Percentiles rank a stretch among this genome's conserved stretches.
Conservation (phyloP, 2,797 vertebrate species). For the Manis pentadactyla region DNA sequence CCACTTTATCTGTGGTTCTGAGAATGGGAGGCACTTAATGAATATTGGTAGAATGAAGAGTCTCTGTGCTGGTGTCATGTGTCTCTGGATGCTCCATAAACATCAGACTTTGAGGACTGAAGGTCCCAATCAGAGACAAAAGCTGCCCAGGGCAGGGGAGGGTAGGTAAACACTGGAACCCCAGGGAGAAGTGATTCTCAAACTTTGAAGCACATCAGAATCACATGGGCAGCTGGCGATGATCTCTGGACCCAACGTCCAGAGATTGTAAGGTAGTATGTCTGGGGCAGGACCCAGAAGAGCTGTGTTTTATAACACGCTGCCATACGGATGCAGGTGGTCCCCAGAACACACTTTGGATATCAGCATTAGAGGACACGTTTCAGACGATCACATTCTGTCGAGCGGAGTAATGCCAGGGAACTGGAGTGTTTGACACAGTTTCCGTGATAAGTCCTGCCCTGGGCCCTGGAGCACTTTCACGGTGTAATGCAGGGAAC, state of each 20-base stretch:
- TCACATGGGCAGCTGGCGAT: neutral
- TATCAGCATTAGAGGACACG: neutral
- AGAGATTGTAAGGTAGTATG: accelerated
- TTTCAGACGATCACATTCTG: neutral
- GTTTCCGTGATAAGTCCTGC: neutral
- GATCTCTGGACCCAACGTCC: too few relatives aligned
- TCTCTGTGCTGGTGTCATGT: neutral
- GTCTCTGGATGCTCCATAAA: neutral
- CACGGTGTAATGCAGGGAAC: slow-evolving; percentile 76
- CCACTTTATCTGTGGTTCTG: neutral
- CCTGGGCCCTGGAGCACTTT: neutral
- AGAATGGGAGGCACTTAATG: neutral
- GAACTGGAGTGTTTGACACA: neutral
- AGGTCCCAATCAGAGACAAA: neutral
- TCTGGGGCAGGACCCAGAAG: accelerated
- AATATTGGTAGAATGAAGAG: neutral
- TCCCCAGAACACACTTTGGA: neutral
- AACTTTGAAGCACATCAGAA: neutral
- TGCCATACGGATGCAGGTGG: too few relatives aligned
- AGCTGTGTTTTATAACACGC: neutral
- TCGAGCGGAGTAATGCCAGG: neutral
- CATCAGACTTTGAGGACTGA: neutral
- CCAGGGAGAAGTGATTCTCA: accelerated
- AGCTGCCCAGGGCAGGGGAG: neutral
- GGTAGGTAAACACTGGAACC: accelerated